Percentiles rank a stretch among this genome's conserved stretches.
These are phyloP conservation scores for Nylanderia fulva DNA, from an alignment of 1,140 invertebrate species.

Conservation along the genomic window DNA sequence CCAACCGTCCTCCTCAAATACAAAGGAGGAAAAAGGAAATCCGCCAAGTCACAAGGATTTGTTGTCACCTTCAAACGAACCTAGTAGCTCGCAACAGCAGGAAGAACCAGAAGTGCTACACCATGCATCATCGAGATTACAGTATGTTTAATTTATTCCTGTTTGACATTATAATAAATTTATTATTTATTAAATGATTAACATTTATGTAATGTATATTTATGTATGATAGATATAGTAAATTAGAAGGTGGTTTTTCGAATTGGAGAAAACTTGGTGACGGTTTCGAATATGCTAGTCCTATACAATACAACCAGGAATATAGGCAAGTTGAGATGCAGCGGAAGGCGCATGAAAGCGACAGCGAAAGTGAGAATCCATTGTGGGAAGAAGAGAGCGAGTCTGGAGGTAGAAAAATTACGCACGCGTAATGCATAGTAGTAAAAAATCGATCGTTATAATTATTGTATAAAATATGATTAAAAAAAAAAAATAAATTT, in stretches of 20 bases:
- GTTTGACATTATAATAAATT: background rate
- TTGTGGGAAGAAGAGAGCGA: constrained; percentile 78
- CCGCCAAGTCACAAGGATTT: constrained; percentile 86
- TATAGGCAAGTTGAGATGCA: constrained; percentile 87
- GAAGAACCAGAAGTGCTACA: constrained; percentile 83
- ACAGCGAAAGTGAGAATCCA: constrained; percentile 79
- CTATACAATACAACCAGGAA: constrained; percentile 87
- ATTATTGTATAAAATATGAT: background rate
- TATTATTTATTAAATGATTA: background rate
- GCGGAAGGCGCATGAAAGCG: constrained; percentile 77
- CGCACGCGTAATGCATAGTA: background rate
- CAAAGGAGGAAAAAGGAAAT: constrained; percentile 85
- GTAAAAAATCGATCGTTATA: background rate
- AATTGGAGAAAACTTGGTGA: constrained; percentile 86
- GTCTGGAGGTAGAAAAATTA: constrained; percentile 65
- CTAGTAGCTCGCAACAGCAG: constrained; percentile 66
- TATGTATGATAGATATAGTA: constrained; percentile 81
- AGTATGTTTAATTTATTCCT: constrained; percentile 75
- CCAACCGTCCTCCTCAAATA: constrained; percentile 76
- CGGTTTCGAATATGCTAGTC: constrained; percentile 86
- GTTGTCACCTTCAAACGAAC: constrained; percentile 69
- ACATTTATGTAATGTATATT: constrained; percentile 2
- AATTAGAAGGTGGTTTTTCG: constrained; percentile 85
- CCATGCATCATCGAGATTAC: constrained; percentile 84
- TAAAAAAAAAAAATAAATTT: constrained; percentile 47